Conservation (phyloP, 2,797 vertebrate species). For the Melanogrammus aeglefinus region DNA sequence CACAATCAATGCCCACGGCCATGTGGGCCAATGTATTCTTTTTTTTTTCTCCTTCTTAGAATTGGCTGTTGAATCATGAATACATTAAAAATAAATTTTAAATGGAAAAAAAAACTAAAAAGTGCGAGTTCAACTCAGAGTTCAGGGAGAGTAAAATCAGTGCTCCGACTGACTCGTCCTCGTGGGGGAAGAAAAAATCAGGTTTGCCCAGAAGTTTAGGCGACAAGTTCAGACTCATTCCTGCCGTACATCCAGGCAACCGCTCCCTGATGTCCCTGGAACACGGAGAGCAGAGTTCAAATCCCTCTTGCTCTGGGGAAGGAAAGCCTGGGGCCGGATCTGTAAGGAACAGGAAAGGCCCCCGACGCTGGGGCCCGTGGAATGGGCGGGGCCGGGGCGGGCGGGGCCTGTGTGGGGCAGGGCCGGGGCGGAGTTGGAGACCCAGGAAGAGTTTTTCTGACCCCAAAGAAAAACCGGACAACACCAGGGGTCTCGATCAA, state of each 20-base stretch:
- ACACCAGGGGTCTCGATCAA: background rate
- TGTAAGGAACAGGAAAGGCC: background rate
- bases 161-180: constrained; percentile 2
- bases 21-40: background rate
- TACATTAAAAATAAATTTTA: constrained; percentile 28
- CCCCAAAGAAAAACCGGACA: background rate
- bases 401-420: too few relatives aligned
- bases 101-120: constrained; percentile 29
- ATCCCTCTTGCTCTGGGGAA: background rate
- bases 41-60: constrained; percentile 15
- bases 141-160: constrained; percentile 5
- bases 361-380: too few relatives aligned
- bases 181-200: constrained; percentile 4
- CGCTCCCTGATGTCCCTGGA: background rate
- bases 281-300: background rate
- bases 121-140: constrained; percentile 42
- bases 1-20: constrained; percentile 56
- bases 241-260: background rate
- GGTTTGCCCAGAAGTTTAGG: constrained; percentile 4
- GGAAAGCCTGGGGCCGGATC: background rate
- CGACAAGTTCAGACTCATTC: background rate
- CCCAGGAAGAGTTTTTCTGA: constrained; percentile 1
- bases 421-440: background rate
- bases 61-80: constrained; percentile 19
- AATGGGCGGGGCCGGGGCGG: too few relatives aligned